These are phyloP conservation scores for Neomicropteryx cornuta DNA, from an alignment of 1,140 invertebrate species.

Conservation along the genomic window DNA sequence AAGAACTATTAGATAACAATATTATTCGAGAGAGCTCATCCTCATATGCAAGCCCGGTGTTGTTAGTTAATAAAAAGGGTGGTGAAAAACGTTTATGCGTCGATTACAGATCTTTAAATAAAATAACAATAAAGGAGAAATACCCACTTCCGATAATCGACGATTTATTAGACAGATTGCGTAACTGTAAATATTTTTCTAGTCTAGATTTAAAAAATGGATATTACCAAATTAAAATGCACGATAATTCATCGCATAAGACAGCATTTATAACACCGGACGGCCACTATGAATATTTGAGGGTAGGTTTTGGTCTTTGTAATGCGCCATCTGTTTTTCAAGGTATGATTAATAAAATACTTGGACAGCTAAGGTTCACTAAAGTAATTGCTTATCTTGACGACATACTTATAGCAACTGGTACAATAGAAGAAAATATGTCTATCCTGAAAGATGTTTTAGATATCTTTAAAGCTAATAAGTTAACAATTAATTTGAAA, in stretches of 20 bases:
- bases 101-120: too few species aligned
- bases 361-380: slow-evolving; percentile 11
- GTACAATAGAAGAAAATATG: slow-evolving; percentile 10
- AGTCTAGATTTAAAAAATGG: too few species aligned
- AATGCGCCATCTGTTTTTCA: slow-evolving; percentile 15
- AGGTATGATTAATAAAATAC: slow-evolving; percentile 13
- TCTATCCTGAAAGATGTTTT: slow-evolving; percentile 6
- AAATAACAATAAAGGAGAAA: too few species aligned
- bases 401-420: slow-evolving; percentile 14
- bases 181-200: too few species aligned
- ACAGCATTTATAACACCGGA: slow-evolving; percentile 22
- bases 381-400: slow-evolving; percentile 16
- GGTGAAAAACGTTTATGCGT: too few species aligned
- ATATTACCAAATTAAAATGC: too few species aligned
- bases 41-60: too few species aligned
- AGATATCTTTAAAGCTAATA: slow-evolving; percentile 7
- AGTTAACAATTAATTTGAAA: slow-evolving; percentile 10
- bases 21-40: too few species aligned
- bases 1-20: too few species aligned
- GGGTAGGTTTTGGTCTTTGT: slow-evolving; percentile 19
- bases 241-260: slow-evolving; percentile 16
- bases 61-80: too few species aligned
- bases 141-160: too few species aligned
- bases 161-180: too few species aligned
- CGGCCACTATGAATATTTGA: slow-evolving; percentile 23